Percentiles rank a stretch among this genome's conserved stretches.
Evolutionary conservation across 1,140 invertebrate genomes (phyloP).

Genomic region (Pectinophora gossypiella): DNA sequence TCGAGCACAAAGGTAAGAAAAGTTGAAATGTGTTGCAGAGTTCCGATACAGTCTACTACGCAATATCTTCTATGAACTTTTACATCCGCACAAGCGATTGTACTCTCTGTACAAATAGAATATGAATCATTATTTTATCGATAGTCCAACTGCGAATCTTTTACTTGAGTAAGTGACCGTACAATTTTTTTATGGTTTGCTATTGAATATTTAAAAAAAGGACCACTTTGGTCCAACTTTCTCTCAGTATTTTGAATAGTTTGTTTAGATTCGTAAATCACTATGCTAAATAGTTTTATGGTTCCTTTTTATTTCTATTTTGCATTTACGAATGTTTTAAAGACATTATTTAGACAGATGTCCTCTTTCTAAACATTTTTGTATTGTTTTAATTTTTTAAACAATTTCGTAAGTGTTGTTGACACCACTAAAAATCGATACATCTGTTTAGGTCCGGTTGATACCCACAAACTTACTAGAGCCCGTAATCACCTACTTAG

Average conservation of each 20-base stretch:
- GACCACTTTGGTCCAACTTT: conserved; percentile 24
- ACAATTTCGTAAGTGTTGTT: background rate
- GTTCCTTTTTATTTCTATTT: background rate
- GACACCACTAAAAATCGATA: too few species aligned
- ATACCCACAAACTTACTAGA: background rate
- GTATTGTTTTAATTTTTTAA: background rate
- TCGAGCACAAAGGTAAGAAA: conserved; percentile 53
- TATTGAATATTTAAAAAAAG: conserved; percentile 4
- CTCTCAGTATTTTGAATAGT: conserved; percentile 26
- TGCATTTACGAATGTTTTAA: background rate
- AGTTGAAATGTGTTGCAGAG: conserved; percentile 35
- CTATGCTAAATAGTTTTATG: conserved; percentile 24
- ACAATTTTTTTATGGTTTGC: conserved; percentile 40
- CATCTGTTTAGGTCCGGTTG: too few species aligned
- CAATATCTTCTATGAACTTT: background rate
- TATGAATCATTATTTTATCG: background rate
- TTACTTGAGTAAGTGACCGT: background rate
- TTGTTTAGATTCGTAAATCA: conserved; percentile 29
- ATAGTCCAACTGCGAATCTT: too few species aligned
- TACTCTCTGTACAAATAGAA: background rate
- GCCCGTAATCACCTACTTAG: background rate
- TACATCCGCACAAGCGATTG: background rate
- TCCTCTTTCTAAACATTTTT: too few species aligned
- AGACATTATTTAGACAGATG: too few species aligned
- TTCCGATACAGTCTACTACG: background rate